phyloP scores from a whole-genome alignment of 2,113 vertebrate genomes.

The Xenopus laevis region DNA sequence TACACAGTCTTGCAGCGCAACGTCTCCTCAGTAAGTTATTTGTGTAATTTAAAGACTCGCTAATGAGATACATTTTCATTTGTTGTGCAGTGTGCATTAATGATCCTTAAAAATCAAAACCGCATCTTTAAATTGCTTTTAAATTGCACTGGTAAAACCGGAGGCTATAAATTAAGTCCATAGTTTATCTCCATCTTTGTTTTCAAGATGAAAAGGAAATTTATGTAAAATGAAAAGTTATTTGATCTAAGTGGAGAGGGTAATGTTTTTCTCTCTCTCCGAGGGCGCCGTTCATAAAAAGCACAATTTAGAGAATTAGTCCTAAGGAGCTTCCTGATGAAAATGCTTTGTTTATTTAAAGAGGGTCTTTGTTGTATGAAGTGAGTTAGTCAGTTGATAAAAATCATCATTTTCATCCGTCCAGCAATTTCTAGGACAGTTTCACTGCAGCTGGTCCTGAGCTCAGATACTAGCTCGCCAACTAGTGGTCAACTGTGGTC shows the following conservation, averaged over 20 bases:
- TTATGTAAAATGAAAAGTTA: slow-evolving; percentile 45
- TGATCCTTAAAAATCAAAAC: slow-evolving; percentile 46
- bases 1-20: slow-evolving; percentile 39
- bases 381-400: too few species aligned
- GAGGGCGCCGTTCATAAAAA: slow-evolving; percentile 2
- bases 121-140: slow-evolving; percentile 47
- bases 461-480: too few species aligned
- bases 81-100: slow-evolving; percentile 44
- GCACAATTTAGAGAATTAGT: slow-evolving; percentile 11
- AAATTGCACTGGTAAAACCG: slow-evolving; percentile 45
- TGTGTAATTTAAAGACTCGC: slow-evolving; percentile 44
- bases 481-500: too few species aligned
- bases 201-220: slow-evolving; percentile 44
- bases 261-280: slow-evolving; percentile 14
- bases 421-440: too few species aligned
- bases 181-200: slow-evolving; percentile 44
- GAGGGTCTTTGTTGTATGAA: background rate
- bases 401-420: too few species aligned
- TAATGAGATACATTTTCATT: slow-evolving; percentile 47
- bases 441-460: too few species aligned
- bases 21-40: slow-evolving; percentile 42
- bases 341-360: background rate
- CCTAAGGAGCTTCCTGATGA: background rate
- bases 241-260: slow-evolving; percentile 35
- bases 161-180: slow-evolving; percentile 44